Conservation (phyloP, 1,140 invertebrate species). For the Saccostrea echinata region DNA sequence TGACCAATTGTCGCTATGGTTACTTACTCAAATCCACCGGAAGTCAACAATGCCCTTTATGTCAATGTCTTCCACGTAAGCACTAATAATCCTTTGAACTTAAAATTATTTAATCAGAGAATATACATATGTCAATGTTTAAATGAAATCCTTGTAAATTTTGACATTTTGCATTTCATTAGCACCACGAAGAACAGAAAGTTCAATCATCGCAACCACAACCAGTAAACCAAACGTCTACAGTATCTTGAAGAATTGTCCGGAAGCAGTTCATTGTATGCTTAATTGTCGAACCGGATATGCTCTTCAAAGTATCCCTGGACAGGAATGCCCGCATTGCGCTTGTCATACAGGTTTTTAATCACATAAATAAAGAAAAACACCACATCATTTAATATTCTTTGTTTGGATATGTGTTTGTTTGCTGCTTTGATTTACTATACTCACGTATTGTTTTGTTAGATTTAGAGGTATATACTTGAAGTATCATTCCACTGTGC, state of each 20-base stretch:
- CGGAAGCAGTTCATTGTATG: slow-evolving; percentile 55
- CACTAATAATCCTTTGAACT: neutral
- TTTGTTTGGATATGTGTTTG: too few relatives aligned
- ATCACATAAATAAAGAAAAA: too few relatives aligned
- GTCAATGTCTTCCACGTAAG: slow-evolving; percentile 56
- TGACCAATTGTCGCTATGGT: slow-evolving; percentile 48
- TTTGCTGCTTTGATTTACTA: too few relatives aligned
- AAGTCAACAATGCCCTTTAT: slow-evolving; percentile 33
- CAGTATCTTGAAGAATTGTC: slow-evolving; percentile 47
- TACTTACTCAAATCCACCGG: slow-evolving; percentile 33
- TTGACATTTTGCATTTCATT: neutral
- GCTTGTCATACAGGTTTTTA: slow-evolving; percentile 47
- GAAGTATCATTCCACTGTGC: too few relatives aligned
- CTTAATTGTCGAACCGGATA: slow-evolving; percentile 49
- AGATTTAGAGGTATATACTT: too few relatives aligned
- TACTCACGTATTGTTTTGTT: too few relatives aligned
- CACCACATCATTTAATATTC: too few relatives aligned
- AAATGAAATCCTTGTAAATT: neutral
- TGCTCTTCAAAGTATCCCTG: slow-evolving; percentile 11
- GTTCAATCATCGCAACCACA: neutral
- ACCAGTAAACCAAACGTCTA: slow-evolving; percentile 43
- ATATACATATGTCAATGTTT: neutral
- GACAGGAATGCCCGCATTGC: slow-evolving; percentile 38
- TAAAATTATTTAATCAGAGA: neutral
- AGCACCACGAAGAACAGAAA: neutral